Evolutionary conservation across 92 coral and sea anemone species (phyloP), one percentile per base, ranked within the genome.

Genomic region (Epizoanthus illoricatus): DNA sequence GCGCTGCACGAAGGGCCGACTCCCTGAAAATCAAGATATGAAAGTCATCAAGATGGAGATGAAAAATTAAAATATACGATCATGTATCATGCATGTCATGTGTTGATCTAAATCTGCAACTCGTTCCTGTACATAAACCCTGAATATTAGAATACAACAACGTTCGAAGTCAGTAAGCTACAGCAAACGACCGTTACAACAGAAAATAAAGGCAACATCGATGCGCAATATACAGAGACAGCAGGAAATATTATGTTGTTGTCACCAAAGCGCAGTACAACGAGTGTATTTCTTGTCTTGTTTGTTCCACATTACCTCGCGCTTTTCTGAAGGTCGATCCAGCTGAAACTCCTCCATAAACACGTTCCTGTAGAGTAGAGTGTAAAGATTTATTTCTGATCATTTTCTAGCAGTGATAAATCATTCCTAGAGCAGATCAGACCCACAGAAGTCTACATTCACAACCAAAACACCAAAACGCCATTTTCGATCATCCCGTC

Each of bases 1-100:
- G 82, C 98, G 90, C 80, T 91, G 97, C 12, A 95, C 87, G 40
- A 95, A 83, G 43, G 89, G 88, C 80, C 90, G 90, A 71, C 92
- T 95, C 41, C 91, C 98, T 95, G 59, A 9, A 43, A 60, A 43
- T 2, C 12, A 43, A 73, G 4, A 41, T 13, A 75, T 42, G 36
- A 72, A 69, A 62, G 43, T 49, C 16, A 28, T 28, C 36, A 28
- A 28, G 36, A 28, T 28, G 33, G 33, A 28, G 33, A 28, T 28
- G 33, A 28, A 28, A 28, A 0, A 28, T 2, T 2, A 28, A 28
- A 28, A 28, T 28, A 28, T 28, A 28, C 33, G 33, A 28, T 28
- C 33, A 5, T 5, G 52, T 7, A 49, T 49, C 10, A 49, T 49
- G 12, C 1, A 10, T 52, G 36, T 28, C 36, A 52, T 23, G 42